These are phyloP conservation scores for Torymus aiolomorphi DNA, from an alignment of 2,888 invertebrate species.

Conservation along the genomic window DNA sequence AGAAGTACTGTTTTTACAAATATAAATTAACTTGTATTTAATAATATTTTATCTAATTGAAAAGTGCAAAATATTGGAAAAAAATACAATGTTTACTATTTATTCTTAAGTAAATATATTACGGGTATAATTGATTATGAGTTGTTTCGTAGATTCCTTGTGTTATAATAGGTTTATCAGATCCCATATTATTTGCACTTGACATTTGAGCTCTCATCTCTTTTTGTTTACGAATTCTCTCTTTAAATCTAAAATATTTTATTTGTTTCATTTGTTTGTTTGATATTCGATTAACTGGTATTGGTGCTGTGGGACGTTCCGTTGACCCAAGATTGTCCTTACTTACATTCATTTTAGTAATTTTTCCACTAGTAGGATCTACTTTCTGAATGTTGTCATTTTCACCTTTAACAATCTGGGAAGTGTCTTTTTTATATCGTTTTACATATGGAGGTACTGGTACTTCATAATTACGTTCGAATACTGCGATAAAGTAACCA, in stretches of 20 bases:
- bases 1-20: too few relatives aligned
- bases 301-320: neutral
- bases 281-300: neutral
- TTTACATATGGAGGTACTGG: constrained; percentile 62
- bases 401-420: neutral
- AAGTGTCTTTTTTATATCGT: constrained; percentile 11
- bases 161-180: neutral
- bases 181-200: neutral
- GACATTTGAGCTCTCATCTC: neutral
- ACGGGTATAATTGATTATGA: constrained; percentile 35
- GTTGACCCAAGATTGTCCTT: neutral
- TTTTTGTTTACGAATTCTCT: neutral
- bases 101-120: constrained; percentile 8
- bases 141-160: constrained; percentile 17
- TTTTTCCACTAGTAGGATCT: neutral
- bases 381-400: constrained; percentile 4
- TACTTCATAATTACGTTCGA: constrained; percentile 79
- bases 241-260: neutral
- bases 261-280: neutral
- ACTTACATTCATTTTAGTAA: constrained; percentile 5
- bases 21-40: too few relatives aligned
- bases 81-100: constrained; percentile 3
- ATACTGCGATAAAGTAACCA: constrained; percentile 96
- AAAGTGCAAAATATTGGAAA: neutral
- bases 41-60: too few relatives aligned